These are phyloP conservation scores for Habropoda laboriosa DNA, from an alignment of 1,140 invertebrate genomes.

Conservation along the genomic window DNA sequence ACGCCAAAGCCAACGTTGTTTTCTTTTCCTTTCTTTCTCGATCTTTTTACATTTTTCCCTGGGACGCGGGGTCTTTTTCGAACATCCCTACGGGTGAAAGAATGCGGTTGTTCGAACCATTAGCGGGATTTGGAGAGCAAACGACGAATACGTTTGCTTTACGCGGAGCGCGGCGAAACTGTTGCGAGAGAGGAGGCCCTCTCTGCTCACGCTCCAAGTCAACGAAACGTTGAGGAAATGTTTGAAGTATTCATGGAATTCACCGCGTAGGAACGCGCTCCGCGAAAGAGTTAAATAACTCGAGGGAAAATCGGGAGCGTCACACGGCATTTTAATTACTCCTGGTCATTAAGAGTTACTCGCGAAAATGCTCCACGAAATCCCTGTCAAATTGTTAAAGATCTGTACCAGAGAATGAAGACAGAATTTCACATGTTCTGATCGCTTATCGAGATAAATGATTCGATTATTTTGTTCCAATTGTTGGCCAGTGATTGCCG, in stretches of 20 bases:
- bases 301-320: conserved; percentile 1
- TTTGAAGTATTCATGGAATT: conserved; percentile 19
- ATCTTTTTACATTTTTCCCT: not conserved
- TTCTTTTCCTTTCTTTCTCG: not conserved
- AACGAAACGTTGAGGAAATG: conserved; percentile 9
- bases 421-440: not conserved
- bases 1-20: not conserved
- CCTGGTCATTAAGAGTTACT: not conserved
- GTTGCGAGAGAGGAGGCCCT: not conserved
- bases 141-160: conserved; percentile 5
- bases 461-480: conserved; percentile 38
- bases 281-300: conserved; percentile 8
- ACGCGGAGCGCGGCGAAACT: not conserved
- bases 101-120: conserved; percentile 18
- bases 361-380: not conserved
- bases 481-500: conserved; percentile 22
- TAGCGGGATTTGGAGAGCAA: conserved; percentile 25
- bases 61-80: not conserved
- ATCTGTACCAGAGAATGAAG: too few relatives aligned
- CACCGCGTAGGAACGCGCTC: not conserved
- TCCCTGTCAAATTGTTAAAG: not conserved
- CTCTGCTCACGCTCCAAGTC: not conserved
- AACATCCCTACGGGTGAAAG: not conserved
- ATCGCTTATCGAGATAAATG: conserved; percentile 28
- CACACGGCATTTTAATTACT: not conserved